These are phyloP conservation scores for Sebastes steindachneri DNA, from an alignment of 2,797 vertebrate genomes.

Conservation along the genomic window DNA sequence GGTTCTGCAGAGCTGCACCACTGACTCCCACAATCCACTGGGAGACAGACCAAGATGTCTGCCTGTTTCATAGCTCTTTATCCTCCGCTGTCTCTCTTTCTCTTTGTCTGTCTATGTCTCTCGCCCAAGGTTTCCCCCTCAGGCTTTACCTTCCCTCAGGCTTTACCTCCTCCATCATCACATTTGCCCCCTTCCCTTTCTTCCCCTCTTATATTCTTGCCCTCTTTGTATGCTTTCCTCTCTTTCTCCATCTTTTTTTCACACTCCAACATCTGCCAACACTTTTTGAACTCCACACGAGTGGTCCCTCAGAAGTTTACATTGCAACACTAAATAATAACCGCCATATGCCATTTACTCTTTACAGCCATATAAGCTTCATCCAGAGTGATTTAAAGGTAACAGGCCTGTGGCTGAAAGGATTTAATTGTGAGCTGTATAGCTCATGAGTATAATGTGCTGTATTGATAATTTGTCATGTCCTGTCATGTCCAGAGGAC, in stretches of 20 bases:
- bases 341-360: constrained; percentile 40
- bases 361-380: constrained; percentile 41
- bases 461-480: constrained; percentile 11
- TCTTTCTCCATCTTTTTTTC: constrained; percentile 14
- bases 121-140: constrained; percentile 28
- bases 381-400: constrained; percentile 44
- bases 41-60: constrained; percentile 51
- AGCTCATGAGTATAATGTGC: constrained; percentile 7
- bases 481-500: neutral
- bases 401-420: constrained; percentile 17
- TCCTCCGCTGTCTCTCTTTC: constrained; percentile 26
- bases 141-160: constrained; percentile 45
- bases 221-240: constrained; percentile 9
- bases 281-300: constrained; percentile 43
- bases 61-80: constrained; percentile 34
- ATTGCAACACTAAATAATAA: constrained; percentile 39
- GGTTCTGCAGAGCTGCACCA: constrained; percentile 67
- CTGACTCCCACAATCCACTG: constrained; percentile 58
- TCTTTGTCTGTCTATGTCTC: constrained; percentile 33
- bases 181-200: constrained; percentile 16
- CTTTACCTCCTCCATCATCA: constrained; percentile 48
- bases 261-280: constrained; percentile 54
- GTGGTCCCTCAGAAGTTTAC: constrained; percentile 47
- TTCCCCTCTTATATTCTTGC: neutral
- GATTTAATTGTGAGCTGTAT: constrained; percentile 31